A percentile compares a stretch with the other conserved stretches of the same genome.
Evolutionary conservation across 1,140 invertebrate species (phyloP).

Genomic region (Holotrichia oblita): DNA sequence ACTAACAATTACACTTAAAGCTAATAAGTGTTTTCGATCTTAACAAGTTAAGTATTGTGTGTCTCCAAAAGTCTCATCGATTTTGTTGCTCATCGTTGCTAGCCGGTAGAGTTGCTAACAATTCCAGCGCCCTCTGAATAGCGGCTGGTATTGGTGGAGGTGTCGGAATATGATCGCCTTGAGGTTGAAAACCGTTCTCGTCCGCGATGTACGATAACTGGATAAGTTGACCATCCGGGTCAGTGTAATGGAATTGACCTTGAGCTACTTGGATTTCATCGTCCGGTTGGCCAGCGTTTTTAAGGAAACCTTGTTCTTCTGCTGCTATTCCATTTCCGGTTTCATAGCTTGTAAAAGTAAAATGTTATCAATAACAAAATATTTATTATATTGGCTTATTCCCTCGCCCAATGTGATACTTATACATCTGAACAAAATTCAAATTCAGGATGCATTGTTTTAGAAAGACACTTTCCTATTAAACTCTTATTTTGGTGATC

Average conservation of each 20-base stretch:
- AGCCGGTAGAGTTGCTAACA: slow-evolving; percentile 60
- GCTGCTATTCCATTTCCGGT: slow-evolving; percentile 71
- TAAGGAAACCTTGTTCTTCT: slow-evolving; percentile 70
- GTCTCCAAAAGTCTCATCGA: neutral
- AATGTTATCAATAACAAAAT: too few species aligned
- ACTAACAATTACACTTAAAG: slow-evolving; percentile 16
- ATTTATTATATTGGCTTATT: too few species aligned
- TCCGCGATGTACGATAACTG: slow-evolving; percentile 78
- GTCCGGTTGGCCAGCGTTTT: slow-evolving; percentile 63
- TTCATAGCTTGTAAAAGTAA: slow-evolving; percentile 64
- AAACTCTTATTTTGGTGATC: too few species aligned
- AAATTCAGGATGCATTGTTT: too few species aligned
- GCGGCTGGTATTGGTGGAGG: slow-evolving; percentile 73
- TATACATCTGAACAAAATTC: too few species aligned
- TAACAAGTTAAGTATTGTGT: neutral
- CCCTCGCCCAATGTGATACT: too few species aligned
- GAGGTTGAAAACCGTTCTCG: slow-evolving; percentile 73
- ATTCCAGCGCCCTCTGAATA: slow-evolving; percentile 71
- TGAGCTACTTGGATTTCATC: slow-evolving; percentile 67
- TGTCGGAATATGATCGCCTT: slow-evolving; percentile 72
- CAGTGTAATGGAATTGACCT: slow-evolving; percentile 76
- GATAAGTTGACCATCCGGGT: slow-evolving; percentile 77
- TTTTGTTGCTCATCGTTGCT: slow-evolving; percentile 15
- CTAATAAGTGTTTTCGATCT: neutral
- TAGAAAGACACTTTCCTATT: too few species aligned